phyloP scores from a whole-genome alignment of 2,797 vertebrate species.

The Hyperoplus immaculatus region DNA sequence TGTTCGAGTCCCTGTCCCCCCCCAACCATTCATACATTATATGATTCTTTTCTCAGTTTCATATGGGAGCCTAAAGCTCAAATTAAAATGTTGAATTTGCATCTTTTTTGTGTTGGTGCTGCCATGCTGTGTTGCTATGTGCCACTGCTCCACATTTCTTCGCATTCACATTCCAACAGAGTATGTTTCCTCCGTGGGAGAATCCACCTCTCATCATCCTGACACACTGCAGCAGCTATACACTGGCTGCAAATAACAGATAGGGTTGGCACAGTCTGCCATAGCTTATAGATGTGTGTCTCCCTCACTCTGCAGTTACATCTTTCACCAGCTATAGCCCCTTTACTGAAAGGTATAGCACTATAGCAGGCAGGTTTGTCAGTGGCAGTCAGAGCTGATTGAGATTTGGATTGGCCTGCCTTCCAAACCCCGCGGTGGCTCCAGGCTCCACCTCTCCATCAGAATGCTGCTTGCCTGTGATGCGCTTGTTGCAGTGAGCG shows the following conservation, averaged over 20 bases:
- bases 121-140: background rate
- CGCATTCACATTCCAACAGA: slow-evolving; percentile 6
- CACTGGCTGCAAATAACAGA: slow-evolving; percentile 11
- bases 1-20: background rate
- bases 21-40: background rate
- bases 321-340: slow-evolving; percentile 45
- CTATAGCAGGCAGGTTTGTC: slow-evolving; percentile 28
- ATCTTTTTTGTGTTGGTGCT: background rate
- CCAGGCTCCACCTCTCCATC: slow-evolving; percentile 71
- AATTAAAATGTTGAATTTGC: background rate
- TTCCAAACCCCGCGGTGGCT: slow-evolving; percentile 42
- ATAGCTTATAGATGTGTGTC: background rate
- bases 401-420: slow-evolving; percentile 70
- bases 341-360: slow-evolving; percentile 22
- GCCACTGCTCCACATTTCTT: background rate
- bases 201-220: slow-evolving; percentile 23
- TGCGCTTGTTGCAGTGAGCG: slow-evolving; percentile 77
- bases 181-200: slow-evolving; percentile 27
- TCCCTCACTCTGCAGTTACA: slow-evolving; percentile 7
- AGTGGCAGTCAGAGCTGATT: slow-evolving; percentile 61
- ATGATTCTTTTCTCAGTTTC: no score
- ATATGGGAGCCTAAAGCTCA: background rate
- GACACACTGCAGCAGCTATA: slow-evolving; percentile 33
- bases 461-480: slow-evolving; percentile 57
- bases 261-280: slow-evolving; percentile 14